Conservation (phyloP, 2,888 invertebrate species). For the Meteorus colon region DNA sequence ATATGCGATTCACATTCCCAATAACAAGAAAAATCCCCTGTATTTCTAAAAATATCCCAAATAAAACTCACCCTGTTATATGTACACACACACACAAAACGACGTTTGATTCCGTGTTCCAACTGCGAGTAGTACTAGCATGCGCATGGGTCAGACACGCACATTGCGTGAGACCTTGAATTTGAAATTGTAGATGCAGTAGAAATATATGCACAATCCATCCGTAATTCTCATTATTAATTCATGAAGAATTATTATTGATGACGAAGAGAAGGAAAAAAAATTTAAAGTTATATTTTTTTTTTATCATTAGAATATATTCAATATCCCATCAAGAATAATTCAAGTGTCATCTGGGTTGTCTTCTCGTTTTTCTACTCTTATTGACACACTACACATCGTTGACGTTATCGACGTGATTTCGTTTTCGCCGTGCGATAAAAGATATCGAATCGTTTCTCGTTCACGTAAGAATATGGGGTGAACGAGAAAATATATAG, state of each 20-base stretch:
- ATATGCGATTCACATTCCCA: too few relatives aligned
- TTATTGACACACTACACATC: slow-evolving; percentile 35
- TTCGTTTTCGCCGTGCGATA: slow-evolving; percentile 47
- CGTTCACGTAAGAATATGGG: neutral
- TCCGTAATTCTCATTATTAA: too few relatives aligned
- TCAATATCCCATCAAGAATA: neutral
- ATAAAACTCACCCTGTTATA: too few relatives aligned
- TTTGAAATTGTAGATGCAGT: neutral
- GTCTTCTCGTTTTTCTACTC: slow-evolving; percentile 38
- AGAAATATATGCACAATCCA: neutral
- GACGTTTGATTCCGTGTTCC: too few relatives aligned
- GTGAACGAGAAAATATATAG: neutral
- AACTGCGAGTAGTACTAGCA: too few relatives aligned
- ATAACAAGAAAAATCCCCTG: too few relatives aligned
- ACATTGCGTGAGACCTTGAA: neutral
- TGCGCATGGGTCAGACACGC: too few relatives aligned
- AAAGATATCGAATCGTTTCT: slow-evolving; percentile 48
- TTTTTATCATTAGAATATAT: slow-evolving; percentile 2
- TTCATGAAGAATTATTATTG: neutral
- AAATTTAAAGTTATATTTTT: slow-evolving; percentile 15
- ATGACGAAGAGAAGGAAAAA: neutral
- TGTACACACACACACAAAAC: too few relatives aligned
- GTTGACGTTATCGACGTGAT: slow-evolving; percentile 53
- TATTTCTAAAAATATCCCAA: too few relatives aligned
- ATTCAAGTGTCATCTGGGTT: slow-evolving; percentile 39